Evolutionary conservation across 1,140 invertebrate species (phyloP).

Genomic region (Acromyrmex echinatior): DNA sequence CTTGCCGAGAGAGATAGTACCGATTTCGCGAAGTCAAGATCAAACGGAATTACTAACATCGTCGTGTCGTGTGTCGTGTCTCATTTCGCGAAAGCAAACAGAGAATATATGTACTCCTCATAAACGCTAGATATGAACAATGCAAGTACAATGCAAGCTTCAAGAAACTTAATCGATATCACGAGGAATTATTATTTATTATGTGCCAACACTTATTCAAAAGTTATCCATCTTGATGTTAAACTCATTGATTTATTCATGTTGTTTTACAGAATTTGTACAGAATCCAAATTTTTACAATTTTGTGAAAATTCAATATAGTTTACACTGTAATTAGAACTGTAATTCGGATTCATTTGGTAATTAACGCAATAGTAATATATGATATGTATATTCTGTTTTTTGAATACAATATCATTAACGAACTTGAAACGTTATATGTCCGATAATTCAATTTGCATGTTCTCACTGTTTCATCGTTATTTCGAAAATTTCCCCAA

Average conservation of each 20-base stretch:
- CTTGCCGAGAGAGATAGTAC: conserved; percentile 4
- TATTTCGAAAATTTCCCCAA: neutral
- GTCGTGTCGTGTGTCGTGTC: neutral
- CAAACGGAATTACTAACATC: conserved; percentile 40
- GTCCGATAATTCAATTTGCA: conserved; percentile 42
- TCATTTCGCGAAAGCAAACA: conserved; percentile 36
- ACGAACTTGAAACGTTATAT: neutral
- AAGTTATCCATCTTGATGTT: neutral
- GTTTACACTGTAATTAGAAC: neutral
- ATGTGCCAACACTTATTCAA: neutral
- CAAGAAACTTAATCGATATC: neutral
- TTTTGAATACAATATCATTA: conserved; percentile 8
- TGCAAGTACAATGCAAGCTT: neutral
- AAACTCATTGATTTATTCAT: neutral
- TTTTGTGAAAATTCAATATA: neutral
- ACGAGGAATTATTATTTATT: neutral
- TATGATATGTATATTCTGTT: neutral
- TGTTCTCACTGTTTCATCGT: neutral
- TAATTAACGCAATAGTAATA: conserved; percentile 18
- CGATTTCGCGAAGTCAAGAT: conserved; percentile 38
- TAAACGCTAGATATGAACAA: conserved; percentile 7
- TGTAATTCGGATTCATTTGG: neutral
- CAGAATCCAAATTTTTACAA: neutral
- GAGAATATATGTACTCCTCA: neutral
- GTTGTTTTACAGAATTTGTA: neutral